A percentile compares a stretch with the other conserved stretches of the same genome.
Evolutionary conservation across 2,797 vertebrate genomes (phyloP).

Genomic region (Cetoscarus ocellatus): DNA sequence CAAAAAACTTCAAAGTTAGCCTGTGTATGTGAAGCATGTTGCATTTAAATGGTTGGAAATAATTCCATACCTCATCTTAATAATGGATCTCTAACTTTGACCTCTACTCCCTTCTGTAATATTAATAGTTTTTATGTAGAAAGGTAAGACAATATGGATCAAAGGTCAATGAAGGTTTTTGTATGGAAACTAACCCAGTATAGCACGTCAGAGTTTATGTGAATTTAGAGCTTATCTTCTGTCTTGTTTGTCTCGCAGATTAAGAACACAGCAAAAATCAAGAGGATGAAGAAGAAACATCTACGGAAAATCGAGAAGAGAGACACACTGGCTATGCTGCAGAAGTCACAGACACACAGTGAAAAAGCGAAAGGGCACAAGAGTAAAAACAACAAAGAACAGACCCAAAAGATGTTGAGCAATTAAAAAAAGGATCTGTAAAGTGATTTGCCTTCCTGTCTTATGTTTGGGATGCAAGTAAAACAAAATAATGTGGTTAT

Average conservation of each 20-base stretch:
- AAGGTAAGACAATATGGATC: no score
- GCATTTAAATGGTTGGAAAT: no score
- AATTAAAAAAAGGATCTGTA: conserved; percentile 22
- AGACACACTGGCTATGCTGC: conserved; percentile 89
- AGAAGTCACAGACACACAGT: conserved; percentile 76
- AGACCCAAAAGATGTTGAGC: conserved; percentile 39
- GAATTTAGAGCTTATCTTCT: neutral
- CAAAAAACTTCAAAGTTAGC: no score
- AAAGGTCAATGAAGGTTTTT: no score
- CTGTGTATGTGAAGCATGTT: no score
- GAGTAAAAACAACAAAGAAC: conserved; percentile 24
- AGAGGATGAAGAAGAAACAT: conserved; percentile 94
- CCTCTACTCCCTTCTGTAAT: no score
- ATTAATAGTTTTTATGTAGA: no score
- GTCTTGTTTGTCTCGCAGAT: conserved; percentile 81
- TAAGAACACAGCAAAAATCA: conserved; percentile 93
- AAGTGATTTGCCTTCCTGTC: conserved; percentile 9
- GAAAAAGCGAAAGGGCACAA: conserved; percentile 55
- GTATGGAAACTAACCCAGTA: no score
- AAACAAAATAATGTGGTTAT: no score
- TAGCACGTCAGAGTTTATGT: neutral
- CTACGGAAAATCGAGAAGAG: conserved; percentile 92
- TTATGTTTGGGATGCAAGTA: neutral
- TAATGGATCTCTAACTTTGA: no score
- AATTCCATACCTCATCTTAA: no score